Evolutionary conservation across 2,113 vertebrate genomes (phyloP), one percentile per base, ranked within the genome.

Genomic region (Uropsilus gracilis): DNA sequence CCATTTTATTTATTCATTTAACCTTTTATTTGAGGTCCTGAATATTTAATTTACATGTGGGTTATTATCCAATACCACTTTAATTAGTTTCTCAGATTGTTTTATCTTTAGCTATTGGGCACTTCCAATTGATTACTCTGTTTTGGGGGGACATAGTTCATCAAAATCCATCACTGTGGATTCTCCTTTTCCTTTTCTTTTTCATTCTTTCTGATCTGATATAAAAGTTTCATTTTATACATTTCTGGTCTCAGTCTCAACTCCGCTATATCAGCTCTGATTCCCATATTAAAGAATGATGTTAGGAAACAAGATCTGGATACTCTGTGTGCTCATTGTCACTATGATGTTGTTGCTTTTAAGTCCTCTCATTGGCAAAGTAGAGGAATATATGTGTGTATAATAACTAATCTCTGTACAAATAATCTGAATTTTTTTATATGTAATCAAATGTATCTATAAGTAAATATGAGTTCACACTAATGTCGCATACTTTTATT

Each of bases 231-330:
- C 30, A 75, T 46, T 57, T 44, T 48, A 3, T 34, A 76, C 13
- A 39, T 37, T 64, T 93, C 17, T 28, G 77, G 13, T 44, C 30
- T 37, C 46, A 66, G 20, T 86, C 34, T 86, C 28, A 1, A 20
- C 20, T 81, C 73, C 82, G 3, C 32, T 81, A 2, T 57, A 46
- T 81, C 2, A 69, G 6, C 1, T 57, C 9, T 72, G 30, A 1
- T 30, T 93, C 37, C 42, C 61, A 61, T 75, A 82, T 8, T 53
- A 17, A 20, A 82, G 16, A 77, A 63, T 78, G 22, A 20, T 55
- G 32, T 22, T 89, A 71, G 24, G 76, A 95, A 93, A 81, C 1
- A 89, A 85, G 37, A 64, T 42, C 73, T 91, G 22, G 55, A 57
- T 44, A 48, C 18, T 64, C 39, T 0, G 18, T 72, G 14, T 95